These are phyloP conservation scores for Drosophila pachea DNA, from an alignment of 1,140 invertebrate species.

Conservation along the genomic window DNA sequence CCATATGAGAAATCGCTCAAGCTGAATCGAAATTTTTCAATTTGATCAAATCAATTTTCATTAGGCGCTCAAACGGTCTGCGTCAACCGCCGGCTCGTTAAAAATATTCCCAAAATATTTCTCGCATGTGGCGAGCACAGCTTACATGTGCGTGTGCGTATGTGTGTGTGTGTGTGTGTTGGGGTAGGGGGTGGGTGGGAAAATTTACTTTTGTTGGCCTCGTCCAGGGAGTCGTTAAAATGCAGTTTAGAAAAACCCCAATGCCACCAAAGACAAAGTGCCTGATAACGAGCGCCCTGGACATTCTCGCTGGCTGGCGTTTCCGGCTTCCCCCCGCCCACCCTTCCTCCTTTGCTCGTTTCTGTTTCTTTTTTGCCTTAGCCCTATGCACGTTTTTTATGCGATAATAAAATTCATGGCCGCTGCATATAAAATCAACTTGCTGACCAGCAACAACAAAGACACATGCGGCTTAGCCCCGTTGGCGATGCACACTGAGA, in stretches of 20 bases:
- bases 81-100: slow-evolving; percentile 35
- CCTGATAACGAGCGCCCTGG: slow-evolving; percentile 46
- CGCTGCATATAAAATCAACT: slow-evolving; percentile 46
- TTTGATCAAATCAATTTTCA: slow-evolving; percentile 68
- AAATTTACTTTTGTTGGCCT: slow-evolving; percentile 34
- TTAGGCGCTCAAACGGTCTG: slow-evolving; percentile 46
- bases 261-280: slow-evolving; percentile 42
- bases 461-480: slow-evolving; percentile 20
- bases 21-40: slow-evolving; percentile 31
- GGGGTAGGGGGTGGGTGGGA: not conserved
- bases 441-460: slow-evolving; percentile 38
- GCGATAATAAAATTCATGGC: slow-evolving; percentile 54
- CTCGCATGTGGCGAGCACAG: not conserved
- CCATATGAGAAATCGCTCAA: slow-evolving; percentile 34
- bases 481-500: slow-evolving; percentile 27
- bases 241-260: slow-evolving; percentile 51
- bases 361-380: slow-evolving; percentile 15
- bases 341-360: slow-evolving; percentile 15
- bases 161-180: slow-evolving; percentile 5
- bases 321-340: too few relatives aligned
- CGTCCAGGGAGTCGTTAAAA: slow-evolving; percentile 69
- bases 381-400: slow-evolving; percentile 38
- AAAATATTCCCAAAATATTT: slow-evolving; percentile 34
- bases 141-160: slow-evolving; percentile 6
- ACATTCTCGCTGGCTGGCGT: slow-evolving; percentile 18